Conservation (phyloP, 2,888 invertebrate genomes). For the Aspidapion aeneum region DNA sequence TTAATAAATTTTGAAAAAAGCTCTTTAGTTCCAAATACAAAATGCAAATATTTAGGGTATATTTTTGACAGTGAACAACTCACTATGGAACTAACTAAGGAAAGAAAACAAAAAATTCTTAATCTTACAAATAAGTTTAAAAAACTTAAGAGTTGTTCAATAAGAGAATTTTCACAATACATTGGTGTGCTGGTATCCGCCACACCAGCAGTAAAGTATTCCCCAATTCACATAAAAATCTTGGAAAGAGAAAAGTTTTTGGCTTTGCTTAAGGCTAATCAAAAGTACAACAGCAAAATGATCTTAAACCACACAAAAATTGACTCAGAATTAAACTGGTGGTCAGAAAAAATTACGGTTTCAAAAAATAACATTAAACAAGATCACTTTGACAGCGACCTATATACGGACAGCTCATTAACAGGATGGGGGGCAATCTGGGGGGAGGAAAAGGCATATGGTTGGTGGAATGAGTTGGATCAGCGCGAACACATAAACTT, state of each 20-base stretch:
- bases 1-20: slow-evolving; percentile 27
- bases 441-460: background rate
- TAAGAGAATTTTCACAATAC: background rate
- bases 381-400: background rate
- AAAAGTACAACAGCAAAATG: background rate
- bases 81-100: background rate
- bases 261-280: too few species aligned
- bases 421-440: background rate
- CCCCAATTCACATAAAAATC: background rate
- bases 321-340: background rate
- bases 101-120: background rate
- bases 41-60: slow-evolving; percentile 23
- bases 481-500: background rate
- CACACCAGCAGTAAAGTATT: background rate
- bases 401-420: background rate
- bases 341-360: background rate
- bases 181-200: background rate
- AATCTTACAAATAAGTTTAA: background rate
- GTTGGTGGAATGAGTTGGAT: background rate
- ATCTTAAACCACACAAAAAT: background rate
- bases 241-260: too few species aligned
- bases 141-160: background rate
- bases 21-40: slow-evolving; percentile 11
- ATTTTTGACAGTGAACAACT: slow-evolving; percentile 13
- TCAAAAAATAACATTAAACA: background rate